These are phyloP conservation scores for Actias luna DNA, from an alignment of 2,888 invertebrate species.

Conservation along the genomic window DNA sequence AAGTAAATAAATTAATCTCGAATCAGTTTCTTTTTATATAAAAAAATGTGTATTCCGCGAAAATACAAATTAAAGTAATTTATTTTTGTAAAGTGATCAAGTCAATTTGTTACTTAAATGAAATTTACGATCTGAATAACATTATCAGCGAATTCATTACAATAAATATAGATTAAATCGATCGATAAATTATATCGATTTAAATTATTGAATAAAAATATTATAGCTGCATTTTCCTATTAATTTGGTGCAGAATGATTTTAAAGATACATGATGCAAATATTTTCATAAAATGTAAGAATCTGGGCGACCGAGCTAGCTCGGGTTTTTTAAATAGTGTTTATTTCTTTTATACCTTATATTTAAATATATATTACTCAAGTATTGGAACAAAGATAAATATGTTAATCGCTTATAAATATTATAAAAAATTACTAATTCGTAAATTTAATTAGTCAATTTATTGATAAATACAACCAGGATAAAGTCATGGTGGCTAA, in stretches of 20 bases:
- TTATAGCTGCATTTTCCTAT: not conserved
- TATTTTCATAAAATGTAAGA: not conserved
- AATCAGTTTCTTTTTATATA: slow-evolving; percentile 51
- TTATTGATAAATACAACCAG: no score
- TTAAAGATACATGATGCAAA: not conserved
- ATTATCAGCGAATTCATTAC: not conserved
- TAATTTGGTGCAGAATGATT: not conserved
- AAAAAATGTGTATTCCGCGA: no score
- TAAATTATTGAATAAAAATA: not conserved
- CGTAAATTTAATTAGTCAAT: no score
- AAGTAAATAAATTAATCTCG: slow-evolving; percentile 59
- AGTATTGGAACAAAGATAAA: no score
- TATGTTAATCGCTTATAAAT: no score
- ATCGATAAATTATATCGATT: no score
- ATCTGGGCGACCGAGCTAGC: no score
- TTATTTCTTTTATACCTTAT: no score
- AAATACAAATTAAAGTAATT: slow-evolving; percentile 12
- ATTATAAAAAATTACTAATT: no score
- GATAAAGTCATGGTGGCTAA: no score
- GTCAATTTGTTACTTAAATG: slow-evolving; percentile 3
- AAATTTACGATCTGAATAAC: not conserved
- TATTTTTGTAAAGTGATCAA: slow-evolving; percentile 1
- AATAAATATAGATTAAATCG: slow-evolving; percentile 1
- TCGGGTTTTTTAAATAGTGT: no score
- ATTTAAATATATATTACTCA: no score